Evolutionary conservation across 2,797 vertebrate genomes (phyloP), one percentile per base, ranked within the genome.

Genomic region (Naso thynnoides): DNA sequence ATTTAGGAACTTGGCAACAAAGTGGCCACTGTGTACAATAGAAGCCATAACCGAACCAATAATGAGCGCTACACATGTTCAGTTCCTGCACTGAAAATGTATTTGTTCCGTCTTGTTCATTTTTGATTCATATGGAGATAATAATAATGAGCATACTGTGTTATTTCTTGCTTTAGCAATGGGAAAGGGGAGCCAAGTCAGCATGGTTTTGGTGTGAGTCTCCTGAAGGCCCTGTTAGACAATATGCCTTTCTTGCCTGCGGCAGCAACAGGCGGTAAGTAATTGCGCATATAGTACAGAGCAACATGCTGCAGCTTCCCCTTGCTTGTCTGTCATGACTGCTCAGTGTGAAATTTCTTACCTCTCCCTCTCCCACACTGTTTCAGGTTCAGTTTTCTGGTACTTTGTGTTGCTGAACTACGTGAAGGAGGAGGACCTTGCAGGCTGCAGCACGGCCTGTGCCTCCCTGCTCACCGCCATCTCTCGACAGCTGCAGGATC

Each of bases 361-460:
- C 15, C n/a, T 23, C 7, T 49, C 6, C 9, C 19, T 49, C 11
- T 50, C 33, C 49, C 33, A n/a, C 70, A n/a, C 68, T 50, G 13
- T 73, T 75, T 29, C 82, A 99, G 98, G 98, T 55, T 97, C 98
- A 0, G 96, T 99, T 19, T 99, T 97, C 81, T 99, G 98, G 98
- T 99, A 98, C 94, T 99, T 99, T 87, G 98, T 99, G 18, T 87
- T 99, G 82, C 90, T 99, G 86, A 99, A 99, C 91, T 99, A 99
- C 1, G 98, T 99, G 23, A 99, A 99, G 90, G 98, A 99, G 82
- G 98, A 99, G 90, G 98, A 99, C 88, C 76, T 99, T 88, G 96
- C 98, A 6, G 95, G 95, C 29, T 99, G 98, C 84, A 99, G 98
- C 82, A 98, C 98, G 0, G 89, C 96, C 62, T 99, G 98, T 75